Conservation (phyloP, 2,888 invertebrate genomes). For the Bellardia bayeri region DNA sequence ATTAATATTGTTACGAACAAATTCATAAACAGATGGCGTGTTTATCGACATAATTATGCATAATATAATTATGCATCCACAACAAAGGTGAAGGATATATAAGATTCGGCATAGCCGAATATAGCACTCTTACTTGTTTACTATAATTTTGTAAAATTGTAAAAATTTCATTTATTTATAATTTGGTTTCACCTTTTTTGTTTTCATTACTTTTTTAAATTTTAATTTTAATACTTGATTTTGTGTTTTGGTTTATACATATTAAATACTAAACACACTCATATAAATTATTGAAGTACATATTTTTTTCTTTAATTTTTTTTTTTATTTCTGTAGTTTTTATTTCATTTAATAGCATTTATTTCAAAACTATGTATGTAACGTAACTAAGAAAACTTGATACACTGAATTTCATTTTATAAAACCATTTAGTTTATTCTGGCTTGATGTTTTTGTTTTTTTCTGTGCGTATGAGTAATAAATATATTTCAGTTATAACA, state of each 20-base stretch:
- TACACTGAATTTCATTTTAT: not conserved
- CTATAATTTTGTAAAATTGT: slow-evolving; percentile 60
- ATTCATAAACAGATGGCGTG: no score
- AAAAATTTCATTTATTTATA: slow-evolving; percentile 45
- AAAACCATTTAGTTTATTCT: no score
- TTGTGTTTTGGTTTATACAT: slow-evolving; percentile 18
- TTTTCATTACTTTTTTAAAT: not conserved
- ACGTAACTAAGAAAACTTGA: not conserved
- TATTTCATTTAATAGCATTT: not conserved
- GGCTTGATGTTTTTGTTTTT: no score
- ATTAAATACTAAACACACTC: slow-evolving; percentile 62
- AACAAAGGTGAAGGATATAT: no score
- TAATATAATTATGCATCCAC: no score
- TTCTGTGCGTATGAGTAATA: no score
- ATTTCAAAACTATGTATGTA: not conserved
- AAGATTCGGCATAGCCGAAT: no score
- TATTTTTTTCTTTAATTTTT: not conserved
- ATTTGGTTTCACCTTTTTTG: not conserved
- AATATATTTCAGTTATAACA: no score
- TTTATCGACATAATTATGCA: no score
- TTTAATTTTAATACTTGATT: slow-evolving; percentile 2
- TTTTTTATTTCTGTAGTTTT: slow-evolving; percentile 12
- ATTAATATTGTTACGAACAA: no score
- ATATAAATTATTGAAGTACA: slow-evolving; percentile 61
- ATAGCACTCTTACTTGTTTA: no score